Evolutionary conservation across 30 jellyfish, hydroid and myxozoan genomes (phyloP).

Genomic region (Aurelia aurita): DNA sequence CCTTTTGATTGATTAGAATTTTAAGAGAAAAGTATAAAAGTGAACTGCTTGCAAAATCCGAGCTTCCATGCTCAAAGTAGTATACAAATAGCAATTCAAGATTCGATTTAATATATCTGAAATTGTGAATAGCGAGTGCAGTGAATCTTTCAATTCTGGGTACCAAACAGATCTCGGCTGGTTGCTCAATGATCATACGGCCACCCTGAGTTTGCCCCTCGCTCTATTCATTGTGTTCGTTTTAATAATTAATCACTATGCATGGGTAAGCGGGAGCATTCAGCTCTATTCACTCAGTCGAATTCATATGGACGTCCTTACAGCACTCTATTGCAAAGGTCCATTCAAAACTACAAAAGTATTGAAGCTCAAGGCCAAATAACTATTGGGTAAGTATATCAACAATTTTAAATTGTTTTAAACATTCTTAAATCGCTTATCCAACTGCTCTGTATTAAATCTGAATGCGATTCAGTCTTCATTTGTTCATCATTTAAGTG

Average conservation of each 20-base stretch:
- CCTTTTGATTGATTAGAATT: too few relatives aligned
- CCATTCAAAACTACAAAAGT: slow-evolving; percentile 36
- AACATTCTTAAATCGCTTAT: slow-evolving; percentile 54
- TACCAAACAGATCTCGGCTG: slow-evolving; percentile 79
- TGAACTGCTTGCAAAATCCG: slow-evolving; percentile 60
- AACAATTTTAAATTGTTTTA: slow-evolving; percentile 60
- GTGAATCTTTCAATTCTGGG: slow-evolving; percentile 64
- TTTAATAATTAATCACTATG: slow-evolving; percentile 68
- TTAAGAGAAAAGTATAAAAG: background rate
- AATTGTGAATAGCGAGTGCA: slow-evolving; percentile 57
- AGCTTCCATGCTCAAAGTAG: slow-evolving; percentile 66
- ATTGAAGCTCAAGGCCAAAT: slow-evolving; percentile 61
- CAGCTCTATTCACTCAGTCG: slow-evolving; percentile 84
- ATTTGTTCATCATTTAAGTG: slow-evolving; percentile 19
- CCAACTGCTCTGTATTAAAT: slow-evolving; percentile 50
- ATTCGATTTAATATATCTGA: slow-evolving; percentile 45
- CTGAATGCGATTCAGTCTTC: slow-evolving; percentile 42
- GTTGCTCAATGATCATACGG: slow-evolving; percentile 71
- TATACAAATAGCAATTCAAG: slow-evolving; percentile 37
- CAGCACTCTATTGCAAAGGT: slow-evolving; percentile 75
- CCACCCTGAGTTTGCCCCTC: slow-evolving; percentile 81
- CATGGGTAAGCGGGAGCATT: slow-evolving; percentile 85
- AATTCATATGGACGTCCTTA: slow-evolving; percentile 80
- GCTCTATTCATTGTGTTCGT: slow-evolving; percentile 84
- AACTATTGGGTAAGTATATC: slow-evolving; percentile 80